Conservation (phyloP, 2,888 invertebrate species). For the Zeuzera pyrina region DNA sequence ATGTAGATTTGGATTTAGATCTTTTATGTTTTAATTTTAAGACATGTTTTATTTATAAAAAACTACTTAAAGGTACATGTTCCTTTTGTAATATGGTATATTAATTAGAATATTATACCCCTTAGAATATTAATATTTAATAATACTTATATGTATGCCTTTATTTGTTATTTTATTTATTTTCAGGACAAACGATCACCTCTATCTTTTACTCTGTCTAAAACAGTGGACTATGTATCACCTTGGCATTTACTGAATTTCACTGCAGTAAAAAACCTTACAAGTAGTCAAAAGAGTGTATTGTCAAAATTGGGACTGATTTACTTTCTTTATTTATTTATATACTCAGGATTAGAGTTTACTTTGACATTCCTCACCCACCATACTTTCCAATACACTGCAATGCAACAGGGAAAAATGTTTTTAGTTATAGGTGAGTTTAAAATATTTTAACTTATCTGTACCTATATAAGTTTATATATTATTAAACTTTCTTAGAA, state of each 20-base stretch:
- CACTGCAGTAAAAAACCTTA: constrained; percentile 78
- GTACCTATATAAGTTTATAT: too few relatives aligned
- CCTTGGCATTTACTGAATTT: constrained; percentile 69
- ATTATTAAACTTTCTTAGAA: too few relatives aligned
- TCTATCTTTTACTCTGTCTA: constrained; percentile 76
- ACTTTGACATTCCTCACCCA: constrained; percentile 97
- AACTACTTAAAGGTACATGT: too few relatives aligned
- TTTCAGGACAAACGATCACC: constrained; percentile 80
- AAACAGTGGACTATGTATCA: constrained; percentile 70
- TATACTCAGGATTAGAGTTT: constrained; percentile 97
- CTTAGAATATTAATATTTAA: too few relatives aligned
- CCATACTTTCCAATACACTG: constrained; percentile 89
- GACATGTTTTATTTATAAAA: too few relatives aligned
- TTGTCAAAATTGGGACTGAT: constrained; percentile 80
- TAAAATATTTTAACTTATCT: too few relatives aligned
- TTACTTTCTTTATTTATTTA: constrained; percentile 93
- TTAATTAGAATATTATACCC: too few relatives aligned
- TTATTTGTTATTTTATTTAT: constrained; percentile 16
- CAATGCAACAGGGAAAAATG: constrained; percentile 98
- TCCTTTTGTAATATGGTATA: too few relatives aligned
- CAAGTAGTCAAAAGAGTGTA: constrained; percentile 74
- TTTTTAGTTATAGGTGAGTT: constrained; percentile 89
- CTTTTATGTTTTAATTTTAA: too few relatives aligned
- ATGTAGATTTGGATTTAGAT: too few relatives aligned
- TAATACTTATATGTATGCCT: not conserved